Evolutionary conservation across 2,797 vertebrate species (phyloP).

Genomic region (Chaunax sp.): DNA sequence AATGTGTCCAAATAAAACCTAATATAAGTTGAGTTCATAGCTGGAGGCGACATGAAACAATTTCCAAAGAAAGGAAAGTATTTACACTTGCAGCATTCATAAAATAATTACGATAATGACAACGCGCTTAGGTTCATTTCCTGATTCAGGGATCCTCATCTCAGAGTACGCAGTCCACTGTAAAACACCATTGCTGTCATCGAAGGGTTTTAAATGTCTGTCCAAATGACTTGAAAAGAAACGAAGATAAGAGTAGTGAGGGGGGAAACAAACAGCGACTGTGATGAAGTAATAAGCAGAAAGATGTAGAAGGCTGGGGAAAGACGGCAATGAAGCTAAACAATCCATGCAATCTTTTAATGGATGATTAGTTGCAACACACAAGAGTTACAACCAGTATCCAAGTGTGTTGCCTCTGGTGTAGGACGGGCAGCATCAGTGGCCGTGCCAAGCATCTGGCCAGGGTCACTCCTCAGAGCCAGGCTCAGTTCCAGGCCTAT

Average conservation of each 20-base stretch:
- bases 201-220: slow-evolving; percentile 33
- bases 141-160: slow-evolving; percentile 37
- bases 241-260: background rate
- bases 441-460: slow-evolving; percentile 75
- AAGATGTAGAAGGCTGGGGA: slow-evolving; percentile 14
- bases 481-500: slow-evolving; percentile 64
- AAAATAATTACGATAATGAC: slow-evolving; percentile 21
- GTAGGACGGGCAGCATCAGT: slow-evolving; percentile 63
- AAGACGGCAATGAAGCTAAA: slow-evolving; percentile 37
- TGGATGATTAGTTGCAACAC: slow-evolving; percentile 70
- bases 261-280: slow-evolving; percentile 24
- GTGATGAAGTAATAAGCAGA: slow-evolving; percentile 24
- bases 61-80: slow-evolving; percentile 11
- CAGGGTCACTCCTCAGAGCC: slow-evolving; percentile 63
- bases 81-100: slow-evolving; percentile 12
- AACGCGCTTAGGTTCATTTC: slow-evolving; percentile 34
- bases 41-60: slow-evolving; percentile 12
- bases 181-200: slow-evolving; percentile 29
- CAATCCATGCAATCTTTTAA: slow-evolving; percentile 61
- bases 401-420: slow-evolving; percentile 67
- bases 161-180: slow-evolving; percentile 16
- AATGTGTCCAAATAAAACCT: slow-evolving; percentile 24
- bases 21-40: slow-evolving; percentile 18
- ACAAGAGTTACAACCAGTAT: slow-evolving; percentile 64
- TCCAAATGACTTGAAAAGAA: slow-evolving; percentile 22